These are phyloP conservation scores for Junco hyemalis DNA, from an alignment of 2,113 vertebrate genomes.

Conservation along the genomic window DNA sequence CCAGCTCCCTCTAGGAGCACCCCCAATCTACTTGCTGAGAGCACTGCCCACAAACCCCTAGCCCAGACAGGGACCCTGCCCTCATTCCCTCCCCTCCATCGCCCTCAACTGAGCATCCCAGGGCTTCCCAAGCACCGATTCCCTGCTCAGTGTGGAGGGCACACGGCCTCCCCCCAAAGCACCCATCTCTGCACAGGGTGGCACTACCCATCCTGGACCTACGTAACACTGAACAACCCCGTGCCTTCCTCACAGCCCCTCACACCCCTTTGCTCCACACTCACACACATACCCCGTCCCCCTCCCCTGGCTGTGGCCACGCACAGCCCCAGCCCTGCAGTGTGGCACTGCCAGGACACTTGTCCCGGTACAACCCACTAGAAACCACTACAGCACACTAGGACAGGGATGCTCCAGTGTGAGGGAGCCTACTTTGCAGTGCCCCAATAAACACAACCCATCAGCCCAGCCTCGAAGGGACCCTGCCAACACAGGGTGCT, in stretches of 20 bases:
- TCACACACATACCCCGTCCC: neutral
- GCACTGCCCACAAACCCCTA: neutral
- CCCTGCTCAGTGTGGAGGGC: neutral
- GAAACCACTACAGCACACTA: neutral
- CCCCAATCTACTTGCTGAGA: neutral
- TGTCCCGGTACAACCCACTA: neutral
- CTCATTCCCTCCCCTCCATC: slow-evolving; percentile 3
- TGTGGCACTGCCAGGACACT: neutral
- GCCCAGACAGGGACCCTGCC: neutral
- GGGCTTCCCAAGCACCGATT: neutral
- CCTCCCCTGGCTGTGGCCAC: neutral
- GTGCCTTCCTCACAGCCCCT: neutral
- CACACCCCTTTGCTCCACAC: neutral
- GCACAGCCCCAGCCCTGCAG: neutral
- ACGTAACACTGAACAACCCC: neutral
- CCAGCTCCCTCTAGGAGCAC: slow-evolving; percentile 43
- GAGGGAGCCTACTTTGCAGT: neutral
- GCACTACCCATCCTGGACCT: neutral
- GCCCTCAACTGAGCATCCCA: slow-evolving; percentile 37
- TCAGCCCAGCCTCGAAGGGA: neutral
- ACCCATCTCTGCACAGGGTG: neutral
- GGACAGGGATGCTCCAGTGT: neutral
- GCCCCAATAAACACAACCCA: neutral
- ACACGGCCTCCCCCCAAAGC: neutral
- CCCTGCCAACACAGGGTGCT: neutral